Conservation (phyloP, 2,113 vertebrate species). For the Astatotilapia flaviijosephi region DNA sequence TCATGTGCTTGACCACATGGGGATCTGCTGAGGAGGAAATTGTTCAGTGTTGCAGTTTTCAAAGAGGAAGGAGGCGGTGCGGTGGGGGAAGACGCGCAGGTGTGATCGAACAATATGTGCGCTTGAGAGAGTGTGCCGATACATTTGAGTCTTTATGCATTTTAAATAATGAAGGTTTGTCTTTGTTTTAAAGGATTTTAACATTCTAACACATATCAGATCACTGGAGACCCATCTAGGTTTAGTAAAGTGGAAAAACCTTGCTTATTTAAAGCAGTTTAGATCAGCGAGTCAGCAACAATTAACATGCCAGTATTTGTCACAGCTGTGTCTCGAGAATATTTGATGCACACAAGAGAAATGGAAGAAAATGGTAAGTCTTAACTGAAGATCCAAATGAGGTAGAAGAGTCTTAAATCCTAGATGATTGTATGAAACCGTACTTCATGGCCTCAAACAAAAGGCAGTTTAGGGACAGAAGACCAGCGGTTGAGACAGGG, state of each 20-base stretch:
- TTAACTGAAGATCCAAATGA: not conserved
- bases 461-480: not conserved
- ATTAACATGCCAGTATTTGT: not conserved
- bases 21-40: not conserved
- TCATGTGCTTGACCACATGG: not conserved
- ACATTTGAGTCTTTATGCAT: not conserved
- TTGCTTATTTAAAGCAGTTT: not conserved
- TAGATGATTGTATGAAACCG: not conserved
- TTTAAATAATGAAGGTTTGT: not conserved
- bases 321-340: not conserved
- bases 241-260: not conserved
- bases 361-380: not conserved
- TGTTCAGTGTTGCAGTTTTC: not conserved
- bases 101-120: not conserved
- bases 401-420: not conserved
- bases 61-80: not conserved
- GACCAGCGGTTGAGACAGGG: rapidly evolving
- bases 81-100: not conserved
- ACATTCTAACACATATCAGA: not conserved
- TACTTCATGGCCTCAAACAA: not conserved
- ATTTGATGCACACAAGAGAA: not conserved
- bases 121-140: not conserved
- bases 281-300: not conserved
- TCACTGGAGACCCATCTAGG: not conserved
- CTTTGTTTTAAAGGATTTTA: not conserved